Percentiles rank a stretch among this genome's conserved stretches.
phyloP scores from a whole-genome alignment of 2,113 vertebrate genomes.

The Campylomormyrus numenius region DNA sequence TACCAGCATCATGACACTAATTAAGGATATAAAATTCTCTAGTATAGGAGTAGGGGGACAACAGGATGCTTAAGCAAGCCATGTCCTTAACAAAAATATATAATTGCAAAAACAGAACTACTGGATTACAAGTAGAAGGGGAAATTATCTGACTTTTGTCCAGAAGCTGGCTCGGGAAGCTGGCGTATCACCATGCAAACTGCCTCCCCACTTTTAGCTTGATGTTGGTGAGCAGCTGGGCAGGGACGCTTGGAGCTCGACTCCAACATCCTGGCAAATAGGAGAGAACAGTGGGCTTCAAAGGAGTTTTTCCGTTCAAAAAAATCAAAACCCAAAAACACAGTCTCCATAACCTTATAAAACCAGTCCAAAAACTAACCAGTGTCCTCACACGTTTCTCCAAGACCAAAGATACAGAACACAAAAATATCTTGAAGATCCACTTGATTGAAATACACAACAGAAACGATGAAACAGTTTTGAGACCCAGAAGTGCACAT shows the following conservation, averaged over 20 bases:
- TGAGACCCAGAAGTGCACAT: not conserved
- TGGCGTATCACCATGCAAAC: not conserved
- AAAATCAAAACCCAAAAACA: not conserved
- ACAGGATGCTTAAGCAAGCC: not conserved
- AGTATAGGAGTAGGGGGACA: not conserved
- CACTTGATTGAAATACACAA: conserved; percentile 8
- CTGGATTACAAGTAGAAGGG: not conserved
- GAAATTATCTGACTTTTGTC: not conserved
- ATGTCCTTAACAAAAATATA: not conserved
- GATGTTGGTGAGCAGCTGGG: not conserved
- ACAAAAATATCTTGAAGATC: not conserved
- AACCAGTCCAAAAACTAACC: not conserved
- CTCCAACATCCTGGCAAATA: not conserved
- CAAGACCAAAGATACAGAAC: not conserved
- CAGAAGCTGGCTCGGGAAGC: not conserved
- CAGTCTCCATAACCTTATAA: not conserved
- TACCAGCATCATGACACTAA: not conserved
- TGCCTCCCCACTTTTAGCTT: not conserved
- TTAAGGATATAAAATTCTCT: not conserved
- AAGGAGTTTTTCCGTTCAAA: not conserved
- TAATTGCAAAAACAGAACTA: not conserved
- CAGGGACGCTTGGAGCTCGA: not conserved
- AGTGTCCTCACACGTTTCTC: not conserved
- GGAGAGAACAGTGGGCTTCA: not conserved
- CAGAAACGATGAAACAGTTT: not conserved